A percentile compares a stretch with the other conserved stretches of the same genome.
These are phyloP conservation scores for Graphium colonna DNA, from an alignment of 2,888 invertebrate genomes.

Conservation along the genomic window DNA sequence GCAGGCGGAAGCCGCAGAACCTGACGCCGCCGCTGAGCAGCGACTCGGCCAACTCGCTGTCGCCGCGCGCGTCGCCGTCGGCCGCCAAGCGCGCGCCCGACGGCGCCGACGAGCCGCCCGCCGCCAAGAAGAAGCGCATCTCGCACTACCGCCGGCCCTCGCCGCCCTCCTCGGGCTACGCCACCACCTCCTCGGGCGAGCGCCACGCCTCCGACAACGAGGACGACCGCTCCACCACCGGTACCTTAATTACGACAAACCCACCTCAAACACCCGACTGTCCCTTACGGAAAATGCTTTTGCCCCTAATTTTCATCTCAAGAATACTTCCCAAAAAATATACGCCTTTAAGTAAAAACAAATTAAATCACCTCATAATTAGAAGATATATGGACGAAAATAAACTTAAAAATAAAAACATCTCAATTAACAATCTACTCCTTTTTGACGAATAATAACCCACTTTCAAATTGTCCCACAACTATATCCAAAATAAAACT, in stretches of 20 bases:
- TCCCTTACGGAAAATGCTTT: too few relatives aligned
- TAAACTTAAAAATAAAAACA: too few relatives aligned
- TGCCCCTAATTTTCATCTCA: too few relatives aligned
- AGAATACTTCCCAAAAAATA: too few relatives aligned
- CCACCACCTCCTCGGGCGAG: constrained; percentile 70
- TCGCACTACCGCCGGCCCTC: constrained; percentile 85
- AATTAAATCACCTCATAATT: too few relatives aligned
- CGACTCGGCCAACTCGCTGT: constrained; percentile 92
- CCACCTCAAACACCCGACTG: too few relatives aligned
- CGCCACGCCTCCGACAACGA: constrained; percentile 76
- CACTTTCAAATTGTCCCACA: too few relatives aligned
- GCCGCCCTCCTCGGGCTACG: constrained; percentile 65
- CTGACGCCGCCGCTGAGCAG: constrained; percentile 93
- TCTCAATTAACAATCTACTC: too few relatives aligned
- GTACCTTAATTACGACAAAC: constrained; percentile 30
- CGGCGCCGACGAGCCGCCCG: constrained; percentile 81
- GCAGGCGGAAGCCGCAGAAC: constrained; percentile 93
- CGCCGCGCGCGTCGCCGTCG: constrained; percentile 83
- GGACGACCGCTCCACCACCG: constrained; percentile 66
- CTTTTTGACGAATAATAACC: too few relatives aligned
- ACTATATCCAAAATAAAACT: too few relatives aligned
- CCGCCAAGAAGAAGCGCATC: constrained; percentile 90
- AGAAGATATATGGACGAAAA: too few relatives aligned
- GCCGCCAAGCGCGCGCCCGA: constrained; percentile 82
- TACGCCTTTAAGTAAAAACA: too few relatives aligned